Base-by-base conservation (phyloP, 1,140 invertebrate genomes). In the Patella vulgata region DNA sequence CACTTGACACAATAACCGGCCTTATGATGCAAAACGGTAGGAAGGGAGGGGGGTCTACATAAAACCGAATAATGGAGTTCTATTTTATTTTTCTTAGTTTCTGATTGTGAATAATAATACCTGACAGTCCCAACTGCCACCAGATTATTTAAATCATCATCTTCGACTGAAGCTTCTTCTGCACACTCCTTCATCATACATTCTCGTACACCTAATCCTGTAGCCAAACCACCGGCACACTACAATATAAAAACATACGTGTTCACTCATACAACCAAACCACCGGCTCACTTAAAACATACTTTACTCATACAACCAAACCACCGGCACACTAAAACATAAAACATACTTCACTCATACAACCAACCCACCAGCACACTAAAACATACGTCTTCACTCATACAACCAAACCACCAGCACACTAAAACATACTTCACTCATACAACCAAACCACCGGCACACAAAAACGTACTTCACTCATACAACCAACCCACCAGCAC, bases 161-260 rank as follows among this genome's bases (percentile, higher is more conserved):
- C 68, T 9, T 79, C 63, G 8, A 86, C 66, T 40, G 92, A 94
- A 31, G 95, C 96, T 82, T 98, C 96, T 85, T 98, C 96, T 63
- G 91, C 90, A 12, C 94, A 94, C 83, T 98, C 96, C 81, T 97
- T 97, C 67, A 92, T 88, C 21, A 93, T 93, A 50, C 94, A 96
- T 82, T 96, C 92, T 55, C 91, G 82, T 47, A 97, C 91, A 30
- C 91, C 90, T 82, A 91, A 91, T 11, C 93, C 94, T 42, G 94
- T 93, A 47, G 93, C 91, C 36, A 98, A 82, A 14, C 95, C 96
- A 59, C 96, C 95, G 68, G 93, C 93, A 70, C 71, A 70, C 72
- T 76, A 51, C 27, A 33, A 0, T 5, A 17, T 33, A 59, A 25
- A 3, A 36, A 3, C n/a, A 25, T 23, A 42, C 36, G 43, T 28